phyloP scores from a whole-genome alignment of 2,888 invertebrate species.

The Diploptera punctata region DNA sequence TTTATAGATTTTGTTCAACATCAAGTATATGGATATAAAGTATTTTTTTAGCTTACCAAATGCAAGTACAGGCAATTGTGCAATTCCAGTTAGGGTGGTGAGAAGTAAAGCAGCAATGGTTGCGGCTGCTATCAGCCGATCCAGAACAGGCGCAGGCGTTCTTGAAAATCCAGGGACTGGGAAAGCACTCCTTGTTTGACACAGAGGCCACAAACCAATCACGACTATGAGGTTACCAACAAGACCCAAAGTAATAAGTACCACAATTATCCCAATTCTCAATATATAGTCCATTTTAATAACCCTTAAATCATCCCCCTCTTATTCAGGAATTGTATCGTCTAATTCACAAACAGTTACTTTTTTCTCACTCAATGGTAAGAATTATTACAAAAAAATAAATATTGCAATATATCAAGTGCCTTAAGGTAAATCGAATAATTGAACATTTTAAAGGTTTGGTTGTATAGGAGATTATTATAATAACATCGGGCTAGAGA shows the following conservation, averaged over 20 bases:
- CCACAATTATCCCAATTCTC: background rate
- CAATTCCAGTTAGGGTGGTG: background rate
- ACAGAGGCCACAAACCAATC: background rate
- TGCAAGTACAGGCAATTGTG: slow-evolving; percentile 8
- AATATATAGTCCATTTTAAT: slow-evolving; percentile 1
- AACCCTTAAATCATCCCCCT: too few relatives aligned
- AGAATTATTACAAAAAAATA: too few relatives aligned
- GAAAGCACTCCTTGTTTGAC: background rate
- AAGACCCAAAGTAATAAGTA: background rate
- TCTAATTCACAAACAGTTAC: too few relatives aligned
- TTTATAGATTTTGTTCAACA: too few relatives aligned
- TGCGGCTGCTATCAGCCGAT: slow-evolving; percentile 1
- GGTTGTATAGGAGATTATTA: too few relatives aligned
- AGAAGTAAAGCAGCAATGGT: slow-evolving; percentile 4
- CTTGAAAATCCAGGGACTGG: slow-evolving; percentile 5
- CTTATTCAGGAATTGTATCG: too few relatives aligned
- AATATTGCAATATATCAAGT: too few relatives aligned
- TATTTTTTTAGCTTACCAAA: slow-evolving; percentile 11
- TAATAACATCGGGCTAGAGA: too few relatives aligned
- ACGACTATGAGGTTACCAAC: background rate
- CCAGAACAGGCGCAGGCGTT: slow-evolving; percentile 10
- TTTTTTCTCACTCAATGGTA: too few relatives aligned
- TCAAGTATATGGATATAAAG: too few relatives aligned
- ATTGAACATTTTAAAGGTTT: too few relatives aligned
- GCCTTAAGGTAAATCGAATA: too few relatives aligned